phyloP scores from a whole-genome alignment of 1,140 invertebrate genomes.

The Zaprionus nigranus region DNA sequence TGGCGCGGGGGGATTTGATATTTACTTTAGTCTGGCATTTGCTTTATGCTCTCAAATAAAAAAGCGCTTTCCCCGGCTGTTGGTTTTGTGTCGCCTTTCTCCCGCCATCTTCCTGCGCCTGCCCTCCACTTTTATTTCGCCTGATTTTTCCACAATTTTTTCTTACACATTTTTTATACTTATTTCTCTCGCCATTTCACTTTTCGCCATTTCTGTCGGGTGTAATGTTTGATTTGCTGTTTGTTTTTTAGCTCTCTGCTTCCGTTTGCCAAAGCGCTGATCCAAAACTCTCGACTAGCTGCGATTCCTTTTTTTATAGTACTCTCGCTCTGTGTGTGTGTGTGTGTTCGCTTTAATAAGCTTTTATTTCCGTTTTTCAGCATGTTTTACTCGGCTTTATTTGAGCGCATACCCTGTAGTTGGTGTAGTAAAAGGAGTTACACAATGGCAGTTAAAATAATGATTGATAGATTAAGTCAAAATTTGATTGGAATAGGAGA shows the following conservation, averaged over 20 bases:
- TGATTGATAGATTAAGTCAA: neutral
- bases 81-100: constrained; percentile 7
- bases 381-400: constrained; percentile 59
- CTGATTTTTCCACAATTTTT: constrained; percentile 54
- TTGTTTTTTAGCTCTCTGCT: constrained; percentile 74
- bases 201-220: constrained; percentile 41
- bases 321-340: constrained; percentile 24
- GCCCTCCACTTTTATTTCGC: constrained; percentile 23
- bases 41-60: constrained; percentile 62
- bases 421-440: neutral
- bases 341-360: constrained; percentile 77
- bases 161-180: constrained; percentile 60
- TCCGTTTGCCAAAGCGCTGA: constrained; percentile 51
- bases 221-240: constrained; percentile 83
- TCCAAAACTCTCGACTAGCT: constrained; percentile 24
- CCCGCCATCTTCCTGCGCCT: neutral
- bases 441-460: neutral
- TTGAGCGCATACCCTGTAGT: neutral
- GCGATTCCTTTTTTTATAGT: constrained; percentile 21
- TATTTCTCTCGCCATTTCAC: constrained; percentile 54
- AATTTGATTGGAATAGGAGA: neutral
- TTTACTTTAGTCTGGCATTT: constrained; percentile 73
- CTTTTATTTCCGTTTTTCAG: constrained; percentile 82
- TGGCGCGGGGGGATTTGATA: constrained; percentile 32
- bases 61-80: constrained; percentile 35